Base-by-base conservation (phyloP, 2,113 vertebrate species). In the Nothoprocta perdicaria region DNA sequence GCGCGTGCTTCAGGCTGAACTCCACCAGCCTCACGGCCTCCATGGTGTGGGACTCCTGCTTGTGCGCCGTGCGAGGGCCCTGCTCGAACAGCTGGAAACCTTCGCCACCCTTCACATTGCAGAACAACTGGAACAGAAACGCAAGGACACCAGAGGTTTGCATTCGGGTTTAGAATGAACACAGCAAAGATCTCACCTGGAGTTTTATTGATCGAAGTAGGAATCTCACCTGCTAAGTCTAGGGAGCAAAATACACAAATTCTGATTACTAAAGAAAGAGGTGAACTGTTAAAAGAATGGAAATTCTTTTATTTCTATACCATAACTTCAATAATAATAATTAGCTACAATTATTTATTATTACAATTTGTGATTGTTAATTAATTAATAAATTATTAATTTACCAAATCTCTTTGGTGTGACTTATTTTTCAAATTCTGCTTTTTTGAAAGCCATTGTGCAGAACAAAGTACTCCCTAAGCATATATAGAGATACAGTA, bases 1-100 rank as follows among this genome's bases (percentile, higher is more conserved):
- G 98, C 4, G 98, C 98, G 48, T 94, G 97, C 76, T 99, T 99
- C 74, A 99, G 98, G 95, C 98, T 96, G 71, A 98, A 98, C 94
- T 99, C 99, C 80, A 99, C 66, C 35, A 99, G 98, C 93, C 98
- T 99, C 48, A 98, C 95, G 1, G 99, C 99, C 97, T 99, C 99
- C 98, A 99, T 97, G 8, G 98, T 98, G 92, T 99, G 99, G 0
- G 87, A 93, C 80, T 98, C 98, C 90, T 99, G 99, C 81, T 99
- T 99, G 65, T 97, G 96, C 0, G 97, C 89, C 8, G 98, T 98
- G 50, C 98, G 97, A 10, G 94, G 97, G 4, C 98, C 98, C 1
- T 86, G 74, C 96, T 99, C 99, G 63, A 99, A 99, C 86, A 99
- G 96, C 33, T 96, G 96, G 57, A 99, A 97, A 2, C 96, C 95